Percentiles rank a stretch among this genome's conserved stretches.
Conservation (phyloP, 2,113 vertebrate genomes). For the Ovis canadensis region DNA sequence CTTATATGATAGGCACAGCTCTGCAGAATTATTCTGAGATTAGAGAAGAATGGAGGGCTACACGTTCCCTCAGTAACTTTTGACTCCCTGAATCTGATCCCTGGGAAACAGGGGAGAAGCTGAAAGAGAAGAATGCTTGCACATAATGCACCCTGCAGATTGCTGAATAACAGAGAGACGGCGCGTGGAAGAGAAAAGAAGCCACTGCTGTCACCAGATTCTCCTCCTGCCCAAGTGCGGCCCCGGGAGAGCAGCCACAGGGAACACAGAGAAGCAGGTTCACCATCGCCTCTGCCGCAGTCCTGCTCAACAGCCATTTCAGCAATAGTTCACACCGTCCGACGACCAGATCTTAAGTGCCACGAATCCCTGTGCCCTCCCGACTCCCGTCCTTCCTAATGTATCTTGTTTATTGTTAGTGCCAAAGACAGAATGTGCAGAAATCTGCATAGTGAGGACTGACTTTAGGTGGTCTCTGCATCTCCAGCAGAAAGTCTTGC, state of each 20-base stretch:
- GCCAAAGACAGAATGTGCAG: neutral
- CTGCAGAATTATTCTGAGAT: neutral
- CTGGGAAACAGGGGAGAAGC: neutral
- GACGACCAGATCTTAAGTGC: neutral
- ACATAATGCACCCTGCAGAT: neutral
- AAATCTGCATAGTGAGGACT: neutral
- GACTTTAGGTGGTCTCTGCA: neutral
- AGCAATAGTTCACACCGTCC: neutral
- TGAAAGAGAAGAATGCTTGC: neutral
- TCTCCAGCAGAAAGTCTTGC: neutral
- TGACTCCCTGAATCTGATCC: neutral
- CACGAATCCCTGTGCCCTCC: neutral
- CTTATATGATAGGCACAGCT: neutral
- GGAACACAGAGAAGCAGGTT: neutral
- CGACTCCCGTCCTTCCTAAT: neutral
- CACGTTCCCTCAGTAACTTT: neutral
- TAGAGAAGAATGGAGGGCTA: neutral
- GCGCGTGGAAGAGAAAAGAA: neutral
- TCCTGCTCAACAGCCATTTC: neutral
- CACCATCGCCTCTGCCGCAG: neutral
- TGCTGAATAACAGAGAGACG: neutral
- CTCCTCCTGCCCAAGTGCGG: neutral
- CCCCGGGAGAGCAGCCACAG: neutral
- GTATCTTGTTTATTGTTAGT: neutral
- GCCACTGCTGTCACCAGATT: neutral